phyloP scores from a whole-genome alignment of 1,140 invertebrate species.

The Battus philenor region DNA sequence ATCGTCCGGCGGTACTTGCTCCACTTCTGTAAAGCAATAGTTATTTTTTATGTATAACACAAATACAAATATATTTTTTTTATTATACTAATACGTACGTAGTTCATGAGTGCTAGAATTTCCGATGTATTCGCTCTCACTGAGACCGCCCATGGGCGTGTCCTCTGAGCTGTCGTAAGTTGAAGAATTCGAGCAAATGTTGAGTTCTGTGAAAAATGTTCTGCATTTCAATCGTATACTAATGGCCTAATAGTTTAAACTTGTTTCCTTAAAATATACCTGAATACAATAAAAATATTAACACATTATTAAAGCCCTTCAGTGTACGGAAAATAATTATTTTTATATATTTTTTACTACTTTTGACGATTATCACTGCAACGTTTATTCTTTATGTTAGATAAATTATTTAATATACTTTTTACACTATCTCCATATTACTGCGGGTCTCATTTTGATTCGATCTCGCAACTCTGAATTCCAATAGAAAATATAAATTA shows the following conservation, averaged over 20 bases:
- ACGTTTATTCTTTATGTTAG: too few relatives aligned
- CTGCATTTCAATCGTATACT: too few relatives aligned
- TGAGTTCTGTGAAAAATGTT: conserved; percentile 58
- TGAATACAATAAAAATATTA: background rate
- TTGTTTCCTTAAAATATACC: too few relatives aligned
- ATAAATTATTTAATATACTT: too few relatives aligned
- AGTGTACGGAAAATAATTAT: background rate
- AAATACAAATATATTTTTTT: background rate
- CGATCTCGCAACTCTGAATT: too few relatives aligned
- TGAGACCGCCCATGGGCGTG: conserved; percentile 73
- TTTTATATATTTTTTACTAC: background rate
- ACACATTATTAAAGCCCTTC: too few relatives aligned
- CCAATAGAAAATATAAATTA: too few relatives aligned
- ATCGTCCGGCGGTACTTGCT: conserved; percentile 82
- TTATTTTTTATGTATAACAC: background rate
- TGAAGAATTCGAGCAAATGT: conserved; percentile 77
- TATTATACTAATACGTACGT: conserved; percentile 25
- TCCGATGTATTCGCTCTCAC: conserved; percentile 75
- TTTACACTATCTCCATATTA: too few relatives aligned
- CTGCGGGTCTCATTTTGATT: too few relatives aligned
- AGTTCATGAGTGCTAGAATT: conserved; percentile 41
- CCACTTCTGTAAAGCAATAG: conserved; percentile 51
- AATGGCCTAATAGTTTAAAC: background rate
- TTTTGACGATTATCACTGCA: too few relatives aligned
- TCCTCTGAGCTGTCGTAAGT: conserved; percentile 78